Conservation (phyloP, 2,888 invertebrate species). For the Megalurothrips usitatus region DNA sequence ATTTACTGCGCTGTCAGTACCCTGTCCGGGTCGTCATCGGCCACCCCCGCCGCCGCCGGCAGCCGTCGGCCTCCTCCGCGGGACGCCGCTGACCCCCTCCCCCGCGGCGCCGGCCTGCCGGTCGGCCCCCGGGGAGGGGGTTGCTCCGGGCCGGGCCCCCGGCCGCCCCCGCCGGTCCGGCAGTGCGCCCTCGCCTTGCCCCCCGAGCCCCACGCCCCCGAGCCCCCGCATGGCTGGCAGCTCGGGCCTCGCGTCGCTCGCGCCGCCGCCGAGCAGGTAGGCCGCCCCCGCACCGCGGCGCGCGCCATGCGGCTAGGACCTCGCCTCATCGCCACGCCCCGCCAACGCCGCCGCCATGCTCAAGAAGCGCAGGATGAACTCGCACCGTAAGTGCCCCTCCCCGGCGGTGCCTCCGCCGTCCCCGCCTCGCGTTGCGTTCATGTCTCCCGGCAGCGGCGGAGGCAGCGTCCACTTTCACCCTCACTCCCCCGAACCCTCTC, state of each 20-base stretch:
- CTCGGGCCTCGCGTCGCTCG: not conserved
- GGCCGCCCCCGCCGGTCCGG: not conserved
- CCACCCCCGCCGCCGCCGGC: not conserved
- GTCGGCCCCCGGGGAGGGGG: not conserved
- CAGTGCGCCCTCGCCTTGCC: not conserved
- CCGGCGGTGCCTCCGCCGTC: too few relatives aligned
- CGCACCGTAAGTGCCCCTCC: not conserved
- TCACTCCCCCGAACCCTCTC: too few relatives aligned
- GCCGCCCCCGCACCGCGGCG: not conserved
- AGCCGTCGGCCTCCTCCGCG: too few relatives aligned
- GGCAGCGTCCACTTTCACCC: too few relatives aligned
- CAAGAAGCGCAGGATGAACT: conserved; percentile 16
- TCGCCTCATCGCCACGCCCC: not conserved
- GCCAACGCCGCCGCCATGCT: not conserved
- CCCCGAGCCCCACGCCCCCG: not conserved
- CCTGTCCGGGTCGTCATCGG: not conserved
- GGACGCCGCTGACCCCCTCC: not conserved
- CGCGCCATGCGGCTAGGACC: not conserved
- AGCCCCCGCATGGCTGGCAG: not conserved
- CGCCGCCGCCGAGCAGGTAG: not conserved
- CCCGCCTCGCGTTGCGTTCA: too few relatives aligned
- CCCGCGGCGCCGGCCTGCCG: not conserved
- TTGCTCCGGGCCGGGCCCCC: not conserved
- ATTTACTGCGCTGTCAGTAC: not conserved
- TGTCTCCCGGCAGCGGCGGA: too few relatives aligned